Evolutionary conservation across 2,113 vertebrate species (phyloP).

Genomic region (Neodon shergylaensis): DNA sequence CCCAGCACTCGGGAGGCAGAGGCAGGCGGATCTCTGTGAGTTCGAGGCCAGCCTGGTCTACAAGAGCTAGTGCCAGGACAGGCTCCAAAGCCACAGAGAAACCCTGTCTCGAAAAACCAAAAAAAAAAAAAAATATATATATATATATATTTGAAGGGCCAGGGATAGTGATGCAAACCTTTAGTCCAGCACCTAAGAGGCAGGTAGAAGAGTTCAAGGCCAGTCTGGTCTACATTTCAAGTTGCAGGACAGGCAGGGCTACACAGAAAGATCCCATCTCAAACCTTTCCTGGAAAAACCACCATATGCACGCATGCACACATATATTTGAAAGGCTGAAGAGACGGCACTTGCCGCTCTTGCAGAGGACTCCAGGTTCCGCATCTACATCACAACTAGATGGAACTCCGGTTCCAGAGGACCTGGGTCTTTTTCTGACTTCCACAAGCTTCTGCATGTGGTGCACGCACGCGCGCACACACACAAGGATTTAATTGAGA

Average conservation of each 20-base stretch:
- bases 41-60: no score
- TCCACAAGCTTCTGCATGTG: neutral
- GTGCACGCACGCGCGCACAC: no score
- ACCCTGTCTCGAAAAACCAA: no score
- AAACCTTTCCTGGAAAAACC: neutral
- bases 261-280: neutral
- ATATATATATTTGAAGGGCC: neutral
- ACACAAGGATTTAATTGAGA: neutral
- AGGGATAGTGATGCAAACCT: neutral
- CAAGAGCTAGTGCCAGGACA: no score
- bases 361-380: neutral
- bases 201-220: neutral
- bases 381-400: neutral
- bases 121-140: no score
- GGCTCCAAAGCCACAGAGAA: no score
- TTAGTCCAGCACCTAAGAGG: neutral
- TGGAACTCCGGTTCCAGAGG: no score
- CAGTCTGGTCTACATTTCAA: neutral
- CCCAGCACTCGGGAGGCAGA: no score
- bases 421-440: neutral
- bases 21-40: no score
- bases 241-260: neutral
- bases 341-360: neutral
- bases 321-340: neutral
- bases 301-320: neutral